A percentile compares a stretch with the other conserved stretches of the same genome.
These are phyloP conservation scores for Panthera uncia DNA, from an alignment of 2,113 vertebrate species.

Conservation along the genomic window DNA sequence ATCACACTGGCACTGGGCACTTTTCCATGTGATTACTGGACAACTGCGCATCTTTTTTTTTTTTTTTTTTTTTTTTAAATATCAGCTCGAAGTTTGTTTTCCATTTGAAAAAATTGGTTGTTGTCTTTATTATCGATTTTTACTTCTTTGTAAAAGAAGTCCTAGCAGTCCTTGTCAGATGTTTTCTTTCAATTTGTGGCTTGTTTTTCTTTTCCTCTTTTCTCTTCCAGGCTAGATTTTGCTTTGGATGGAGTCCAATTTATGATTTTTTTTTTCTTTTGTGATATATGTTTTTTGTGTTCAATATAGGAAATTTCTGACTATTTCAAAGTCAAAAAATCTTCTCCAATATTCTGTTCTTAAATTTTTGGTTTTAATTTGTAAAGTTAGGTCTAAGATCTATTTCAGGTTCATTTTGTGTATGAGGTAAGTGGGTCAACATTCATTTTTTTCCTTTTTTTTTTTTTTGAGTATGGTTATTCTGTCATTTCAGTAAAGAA, in stretches of 20 bases:
- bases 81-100: neutral
- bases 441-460: neutral
- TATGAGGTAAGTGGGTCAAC: neutral
- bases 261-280: neutral
- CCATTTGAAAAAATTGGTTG: neutral
- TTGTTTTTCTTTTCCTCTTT: neutral
- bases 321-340: neutral
- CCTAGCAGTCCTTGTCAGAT: neutral
- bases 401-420: neutral
- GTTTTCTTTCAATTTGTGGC: neutral
- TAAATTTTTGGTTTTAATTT: neutral
- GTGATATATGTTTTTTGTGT: neutral
- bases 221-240: neutral
- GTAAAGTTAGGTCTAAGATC: neutral
- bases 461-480: neutral
- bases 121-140: neutral
- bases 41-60: neutral
- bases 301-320: neutral
- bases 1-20: neutral
- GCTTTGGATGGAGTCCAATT: neutral
- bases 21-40: neutral
- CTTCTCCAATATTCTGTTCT: neutral
- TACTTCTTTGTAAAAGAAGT: neutral
- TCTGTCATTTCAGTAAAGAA: neutral
- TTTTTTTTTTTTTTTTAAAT: neutral